A percentile compares a stretch with the other conserved stretches of the same genome.
These are phyloP conservation scores for Acleris laterana DNA, from an alignment of 2,888 invertebrate genomes.

Conservation along the genomic window DNA sequence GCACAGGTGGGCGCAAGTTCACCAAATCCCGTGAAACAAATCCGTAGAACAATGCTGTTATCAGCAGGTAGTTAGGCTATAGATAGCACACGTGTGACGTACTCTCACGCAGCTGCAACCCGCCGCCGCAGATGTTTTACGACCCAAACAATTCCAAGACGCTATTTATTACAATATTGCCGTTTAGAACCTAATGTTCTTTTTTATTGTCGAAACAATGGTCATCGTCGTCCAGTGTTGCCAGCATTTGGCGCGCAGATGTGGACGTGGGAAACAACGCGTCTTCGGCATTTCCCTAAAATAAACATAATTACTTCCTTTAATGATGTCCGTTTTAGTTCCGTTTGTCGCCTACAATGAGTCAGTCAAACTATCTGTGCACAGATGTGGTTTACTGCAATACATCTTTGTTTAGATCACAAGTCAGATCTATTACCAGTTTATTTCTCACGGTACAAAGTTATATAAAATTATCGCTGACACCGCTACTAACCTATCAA, in stretches of 20 bases:
- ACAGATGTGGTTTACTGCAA: constrained; percentile 25
- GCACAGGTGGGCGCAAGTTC: constrained; percentile 26
- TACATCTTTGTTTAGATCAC: neutral
- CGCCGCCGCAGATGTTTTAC: constrained; percentile 82
- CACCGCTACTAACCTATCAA: too few species aligned
- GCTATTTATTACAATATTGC: constrained; percentile 82
- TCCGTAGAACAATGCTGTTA: constrained; percentile 52
- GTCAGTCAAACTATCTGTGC: constrained; percentile 15
- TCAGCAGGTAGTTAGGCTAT: constrained; percentile 63
- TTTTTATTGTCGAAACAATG: constrained; percentile 83
- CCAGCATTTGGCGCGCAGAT: constrained; percentile 77
- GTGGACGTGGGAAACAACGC: constrained; percentile 72
- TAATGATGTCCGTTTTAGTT: constrained; percentile 32
- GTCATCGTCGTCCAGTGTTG: constrained; percentile 73
- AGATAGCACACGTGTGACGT: constrained; percentile 78
- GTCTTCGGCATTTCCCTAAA: constrained; percentile 24
- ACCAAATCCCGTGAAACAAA: constrained; percentile 37
- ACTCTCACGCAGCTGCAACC: constrained; percentile 77
- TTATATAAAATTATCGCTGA: too few species aligned
- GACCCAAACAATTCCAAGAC: constrained; percentile 80
- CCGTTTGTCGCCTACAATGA: constrained; percentile 27
- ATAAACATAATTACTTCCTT: constrained; percentile 27
- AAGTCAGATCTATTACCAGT: too few species aligned
- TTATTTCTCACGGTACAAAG: too few species aligned
- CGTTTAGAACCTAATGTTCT: constrained; percentile 81